phyloP scores from a whole-genome alignment of 1,140 invertebrate genomes.

The Diorhabda sublineata region DNA sequence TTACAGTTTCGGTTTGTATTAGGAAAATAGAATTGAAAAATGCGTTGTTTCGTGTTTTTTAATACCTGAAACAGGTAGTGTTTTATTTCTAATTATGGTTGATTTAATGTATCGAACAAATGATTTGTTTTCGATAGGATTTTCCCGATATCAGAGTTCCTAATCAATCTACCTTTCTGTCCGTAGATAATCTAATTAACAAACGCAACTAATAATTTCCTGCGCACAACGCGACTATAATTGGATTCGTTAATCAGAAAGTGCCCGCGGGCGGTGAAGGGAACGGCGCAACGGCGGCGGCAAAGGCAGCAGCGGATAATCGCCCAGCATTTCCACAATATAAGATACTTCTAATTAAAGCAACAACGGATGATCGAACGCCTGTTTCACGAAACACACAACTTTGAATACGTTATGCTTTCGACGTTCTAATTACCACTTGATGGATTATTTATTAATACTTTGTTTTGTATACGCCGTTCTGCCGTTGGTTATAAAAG shows the following conservation, averaged over 20 bases:
- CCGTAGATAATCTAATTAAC: constrained; percentile 48
- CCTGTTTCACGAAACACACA: constrained; percentile 9
- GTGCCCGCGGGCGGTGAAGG: constrained; percentile 30
- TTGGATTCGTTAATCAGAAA: constrained; percentile 51
- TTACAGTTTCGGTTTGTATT: no score
- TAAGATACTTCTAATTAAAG: constrained; percentile 50
- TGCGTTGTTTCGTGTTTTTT: no score
- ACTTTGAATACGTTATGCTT: constrained; percentile 14
- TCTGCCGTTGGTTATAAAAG: not conserved
- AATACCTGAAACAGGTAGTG: no score
- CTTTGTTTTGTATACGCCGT: constrained; percentile 9
- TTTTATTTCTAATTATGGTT: no score
- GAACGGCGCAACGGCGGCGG: no score
- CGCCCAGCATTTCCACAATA: constrained; percentile 42
- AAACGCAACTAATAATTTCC: constrained; percentile 50
- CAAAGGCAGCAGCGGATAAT: constrained; percentile 36
- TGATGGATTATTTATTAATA: constrained; percentile 16
- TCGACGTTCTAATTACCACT: constrained; percentile 18
- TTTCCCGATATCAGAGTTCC: not conserved
- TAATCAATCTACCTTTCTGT: constrained; percentile 38
- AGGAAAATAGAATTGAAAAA: no score
- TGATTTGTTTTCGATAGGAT: not conserved
- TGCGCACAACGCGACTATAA: constrained; percentile 49
- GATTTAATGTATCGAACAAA: no score
- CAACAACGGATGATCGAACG: constrained; percentile 31